Evolutionary conservation across 2,797 vertebrate species (phyloP), one percentile per base, ranked within the genome.

Genomic region (Pogonophryne albipinna): DNA sequence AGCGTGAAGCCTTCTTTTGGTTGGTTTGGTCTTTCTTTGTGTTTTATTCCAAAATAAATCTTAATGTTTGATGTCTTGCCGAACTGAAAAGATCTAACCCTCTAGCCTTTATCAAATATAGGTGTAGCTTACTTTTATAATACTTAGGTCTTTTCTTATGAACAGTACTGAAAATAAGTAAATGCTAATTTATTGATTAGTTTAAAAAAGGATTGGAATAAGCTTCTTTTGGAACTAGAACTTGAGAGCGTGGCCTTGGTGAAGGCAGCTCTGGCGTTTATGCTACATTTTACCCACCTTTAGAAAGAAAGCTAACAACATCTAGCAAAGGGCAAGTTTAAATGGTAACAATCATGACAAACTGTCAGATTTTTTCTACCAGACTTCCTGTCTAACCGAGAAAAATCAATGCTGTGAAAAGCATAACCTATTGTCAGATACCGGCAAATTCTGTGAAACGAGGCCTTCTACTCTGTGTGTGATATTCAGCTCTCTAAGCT

Each of bases 321-420:
- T 78, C 56, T 59, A 58, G 49, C 69, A 82, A 89, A 89, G 78
- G 85, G 76, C 79, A 50, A 78, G 74, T 77, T 84, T 74, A 72
- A 61, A 69, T 61, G 74, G 70, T 76, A 87, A 82, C 69, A 77
- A 68, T 76, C 73, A 78, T 73, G 78, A 77, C 70, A 60, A 15
- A 9, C 81, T 13, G 46, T 87, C 79, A 82, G 59, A 83, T 51
- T 31, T 50, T 58, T 66, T 85, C 84, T 51, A 20, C 41, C 66
- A 53, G 78, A 82, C 78, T 58, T 82, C 60, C 47, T 68, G 47
- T 60, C 61, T 79, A 69, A 83, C 84, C 49, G 69, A 62, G 27
- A n/a, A 52, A 73, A 87, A 86, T 90, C 88, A 71, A 89, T 91
- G 76, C 51, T 34, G 76, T 57, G 41, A 15, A 71, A 82, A 68